Evolutionary conservation across 2,797 vertebrate genomes (phyloP).

Genomic region (Poeciliopsis infans): DNA sequence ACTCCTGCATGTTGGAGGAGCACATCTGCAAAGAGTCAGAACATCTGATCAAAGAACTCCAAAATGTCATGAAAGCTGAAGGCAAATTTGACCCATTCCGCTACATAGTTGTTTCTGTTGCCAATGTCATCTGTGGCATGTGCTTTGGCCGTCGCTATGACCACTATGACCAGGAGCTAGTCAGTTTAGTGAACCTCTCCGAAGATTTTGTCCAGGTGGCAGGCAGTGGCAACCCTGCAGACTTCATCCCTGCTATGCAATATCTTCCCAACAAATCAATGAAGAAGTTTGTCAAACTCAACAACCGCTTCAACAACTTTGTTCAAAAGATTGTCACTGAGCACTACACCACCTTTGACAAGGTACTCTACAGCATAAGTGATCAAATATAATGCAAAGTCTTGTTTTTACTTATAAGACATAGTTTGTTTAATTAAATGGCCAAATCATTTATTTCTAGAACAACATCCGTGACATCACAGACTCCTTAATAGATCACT

Average conservation of each 20-base stretch:
- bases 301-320: conserved; percentile 75
- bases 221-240: conserved; percentile 82
- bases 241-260: conserved; percentile 90
- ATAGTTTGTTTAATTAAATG: neutral
- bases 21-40: conserved; percentile 85
- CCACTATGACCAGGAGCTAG: conserved; percentile 85
- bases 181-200: conserved; percentile 80
- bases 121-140: conserved; percentile 91
- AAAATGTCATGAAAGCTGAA: conserved; percentile 74
- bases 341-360: conserved; percentile 86
- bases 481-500: conserved; percentile 90
- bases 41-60: conserved; percentile 79
- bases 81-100: conserved; percentile 83
- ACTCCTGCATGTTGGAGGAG: conserved; percentile 88
- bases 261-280: conserved; percentile 84
- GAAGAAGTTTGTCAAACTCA: conserved; percentile 81
- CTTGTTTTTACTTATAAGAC: neutral
- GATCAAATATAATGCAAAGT: neutral
- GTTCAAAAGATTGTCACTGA: conserved; percentile 83
- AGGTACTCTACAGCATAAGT: conserved; percentile 77
- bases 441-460: conserved; percentile 69
- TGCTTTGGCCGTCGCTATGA: conserved; percentile 89
- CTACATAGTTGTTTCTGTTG: conserved; percentile 87
- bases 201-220: conserved; percentile 84
- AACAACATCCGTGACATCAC: conserved; percentile 91